phyloP scores from a whole-genome alignment of 2,888 invertebrate genomes.

The Troilus luridus region DNA sequence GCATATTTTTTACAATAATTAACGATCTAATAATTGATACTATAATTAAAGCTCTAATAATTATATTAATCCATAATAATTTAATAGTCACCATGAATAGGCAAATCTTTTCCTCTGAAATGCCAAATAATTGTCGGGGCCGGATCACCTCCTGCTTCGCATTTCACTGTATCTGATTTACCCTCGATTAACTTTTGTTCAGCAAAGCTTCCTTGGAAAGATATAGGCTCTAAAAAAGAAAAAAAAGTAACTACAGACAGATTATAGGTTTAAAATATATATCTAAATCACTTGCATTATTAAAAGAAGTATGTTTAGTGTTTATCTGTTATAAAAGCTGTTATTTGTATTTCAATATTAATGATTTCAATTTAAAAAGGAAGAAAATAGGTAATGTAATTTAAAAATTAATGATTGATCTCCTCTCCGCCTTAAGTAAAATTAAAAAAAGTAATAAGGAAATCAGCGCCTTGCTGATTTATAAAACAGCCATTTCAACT shows the following conservation, averaged over 20 bases:
- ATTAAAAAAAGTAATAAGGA: too few species aligned
- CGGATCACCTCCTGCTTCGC: slow-evolving; percentile 64
- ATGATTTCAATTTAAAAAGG: not conserved
- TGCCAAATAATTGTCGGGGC: slow-evolving; percentile 63
- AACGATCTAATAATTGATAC: not conserved
- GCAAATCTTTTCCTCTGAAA: slow-evolving; percentile 59
- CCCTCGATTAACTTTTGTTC: slow-evolving; percentile 63
- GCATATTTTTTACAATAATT: not conserved
- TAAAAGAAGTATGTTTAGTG: not conserved
- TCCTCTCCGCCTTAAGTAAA: too few species aligned
- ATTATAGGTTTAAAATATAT: not conserved
- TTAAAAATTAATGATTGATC: too few species aligned
- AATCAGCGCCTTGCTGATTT: too few species aligned
- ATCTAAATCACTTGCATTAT: not conserved
- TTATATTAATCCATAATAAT: not conserved
- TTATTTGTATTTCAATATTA: not conserved
- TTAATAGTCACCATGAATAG: not conserved
- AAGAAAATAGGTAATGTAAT: not conserved
- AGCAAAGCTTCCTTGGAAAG: slow-evolving; percentile 58
- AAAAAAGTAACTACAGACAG: not conserved
- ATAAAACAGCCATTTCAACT: too few species aligned
- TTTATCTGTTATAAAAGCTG: not conserved
- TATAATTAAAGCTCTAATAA: too few species aligned
- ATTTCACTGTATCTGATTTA: slow-evolving; percentile 61
- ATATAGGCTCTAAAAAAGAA: slow-evolving; percentile 61